These are phyloP conservation scores for Entomobrya proxima DNA, from an alignment of 2,888 invertebrate genomes.

Conservation along the genomic window DNA sequence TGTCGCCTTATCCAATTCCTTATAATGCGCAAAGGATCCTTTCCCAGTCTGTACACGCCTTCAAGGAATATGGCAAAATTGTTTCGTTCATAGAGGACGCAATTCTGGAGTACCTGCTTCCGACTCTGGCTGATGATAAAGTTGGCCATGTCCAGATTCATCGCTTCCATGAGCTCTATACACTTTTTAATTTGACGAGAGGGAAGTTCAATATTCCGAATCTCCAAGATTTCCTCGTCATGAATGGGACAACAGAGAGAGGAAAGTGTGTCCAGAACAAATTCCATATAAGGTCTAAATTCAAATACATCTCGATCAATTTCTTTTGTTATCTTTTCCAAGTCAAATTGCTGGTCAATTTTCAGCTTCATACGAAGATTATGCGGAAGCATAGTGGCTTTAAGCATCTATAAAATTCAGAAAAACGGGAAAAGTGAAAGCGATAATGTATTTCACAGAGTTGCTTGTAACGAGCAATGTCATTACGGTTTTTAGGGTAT, in stretches of 20 bases:
- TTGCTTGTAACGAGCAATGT: neutral
- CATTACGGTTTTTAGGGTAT: conserved; percentile 22
- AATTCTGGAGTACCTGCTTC: conserved; percentile 92
- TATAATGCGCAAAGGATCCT: conserved; percentile 89
- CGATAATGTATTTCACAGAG: neutral
- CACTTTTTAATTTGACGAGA: conserved; percentile 84
- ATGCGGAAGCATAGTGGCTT: conserved; percentile 86
- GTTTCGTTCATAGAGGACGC: conserved; percentile 92
- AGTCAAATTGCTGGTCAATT: conserved; percentile 91
- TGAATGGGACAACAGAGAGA: conserved; percentile 94
- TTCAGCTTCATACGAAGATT: conserved; percentile 89
- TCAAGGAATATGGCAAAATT: conserved; percentile 93
- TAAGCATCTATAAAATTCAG: conserved; percentile 79
- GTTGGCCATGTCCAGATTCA: conserved; percentile 97
- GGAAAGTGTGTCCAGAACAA: conserved; percentile 91
- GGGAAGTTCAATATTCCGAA: conserved; percentile 86
- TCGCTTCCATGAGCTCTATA: conserved; percentile 87
- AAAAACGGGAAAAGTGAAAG: neutral
- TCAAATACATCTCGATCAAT: conserved; percentile 88
- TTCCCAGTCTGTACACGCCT: conserved; percentile 58
- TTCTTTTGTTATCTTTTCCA: conserved; percentile 91
- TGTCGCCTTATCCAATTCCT: conserved; percentile 88
- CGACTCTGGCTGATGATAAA: conserved; percentile 92
- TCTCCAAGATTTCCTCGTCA: conserved; percentile 89
- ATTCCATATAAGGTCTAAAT: conserved; percentile 88